Percentiles rank a stretch among this genome's conserved stretches.
Conservation (phyloP, 2,888 invertebrate genomes). For the Argyresthia goedartella region DNA sequence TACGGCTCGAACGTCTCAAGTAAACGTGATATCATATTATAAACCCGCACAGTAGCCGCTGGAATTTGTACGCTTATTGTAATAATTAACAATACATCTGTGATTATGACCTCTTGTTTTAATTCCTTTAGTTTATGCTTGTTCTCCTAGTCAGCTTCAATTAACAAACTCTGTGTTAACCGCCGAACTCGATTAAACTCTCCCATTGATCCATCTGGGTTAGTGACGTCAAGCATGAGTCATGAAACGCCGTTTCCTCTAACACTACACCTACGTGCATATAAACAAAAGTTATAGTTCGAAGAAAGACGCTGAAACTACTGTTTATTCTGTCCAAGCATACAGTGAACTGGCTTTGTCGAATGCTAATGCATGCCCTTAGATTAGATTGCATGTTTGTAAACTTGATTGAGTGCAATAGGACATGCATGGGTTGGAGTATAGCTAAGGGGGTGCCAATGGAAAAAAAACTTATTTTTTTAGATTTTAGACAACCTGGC, state of each 20-base stretch:
- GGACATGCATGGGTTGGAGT: too few species aligned
- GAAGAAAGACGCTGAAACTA: too few species aligned
- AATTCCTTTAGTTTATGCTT: constrained; percentile 50
- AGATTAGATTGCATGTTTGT: too few species aligned
- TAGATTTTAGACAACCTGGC: too few species aligned
- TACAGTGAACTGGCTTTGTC: too few species aligned
- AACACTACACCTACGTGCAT: neutral
- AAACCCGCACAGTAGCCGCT: constrained; percentile 60
- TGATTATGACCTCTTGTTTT: constrained; percentile 55
- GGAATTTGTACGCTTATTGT: constrained; percentile 51
- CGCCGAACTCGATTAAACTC: constrained; percentile 27
- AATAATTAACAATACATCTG: constrained; percentile 59
- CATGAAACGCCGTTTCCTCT: constrained; percentile 21
- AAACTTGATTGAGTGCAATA: too few species aligned
- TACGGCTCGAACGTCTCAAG: constrained; percentile 75
- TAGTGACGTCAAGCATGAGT: constrained; percentile 49
- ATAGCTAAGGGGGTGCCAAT: too few species aligned
- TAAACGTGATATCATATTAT: constrained; percentile 62
- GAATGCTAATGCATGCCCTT: too few species aligned
- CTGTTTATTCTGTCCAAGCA: too few species aligned
- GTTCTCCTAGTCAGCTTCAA: constrained; percentile 18
- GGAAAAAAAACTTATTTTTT: too few species aligned
- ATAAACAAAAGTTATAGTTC: too few species aligned
- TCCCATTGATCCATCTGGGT: constrained; percentile 22
- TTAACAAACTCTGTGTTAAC: constrained; percentile 17